Percentiles rank a stretch among this genome's conserved stretches.
Conservation (phyloP, 2,888 invertebrate species). For the Glyphotaelius pellucidus region DNA sequence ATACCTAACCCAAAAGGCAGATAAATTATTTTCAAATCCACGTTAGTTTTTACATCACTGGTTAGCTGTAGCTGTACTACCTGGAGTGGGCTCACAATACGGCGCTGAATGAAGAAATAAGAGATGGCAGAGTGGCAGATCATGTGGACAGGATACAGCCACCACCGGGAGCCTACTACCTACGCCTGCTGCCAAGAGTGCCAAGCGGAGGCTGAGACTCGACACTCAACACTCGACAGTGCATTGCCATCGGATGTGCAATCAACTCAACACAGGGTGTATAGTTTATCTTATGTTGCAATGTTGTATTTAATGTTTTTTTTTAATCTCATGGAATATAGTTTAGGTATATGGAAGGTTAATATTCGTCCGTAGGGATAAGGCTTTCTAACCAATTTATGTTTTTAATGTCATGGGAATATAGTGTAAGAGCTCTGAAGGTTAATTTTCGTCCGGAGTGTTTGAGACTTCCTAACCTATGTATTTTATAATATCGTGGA, state of each 20-base stretch:
- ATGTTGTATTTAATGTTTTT: not conserved
- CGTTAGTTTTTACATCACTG: not conserved
- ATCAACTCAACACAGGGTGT: slow-evolving; percentile 26
- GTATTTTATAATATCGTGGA: too few relatives aligned
- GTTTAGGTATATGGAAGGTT: too few relatives aligned
- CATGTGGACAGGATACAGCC: slow-evolving; percentile 29
- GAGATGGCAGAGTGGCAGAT: slow-evolving; percentile 37
- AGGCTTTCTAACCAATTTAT: too few relatives aligned
- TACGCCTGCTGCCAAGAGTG: not conserved
- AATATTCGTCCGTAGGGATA: too few relatives aligned
- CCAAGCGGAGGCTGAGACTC: not conserved
- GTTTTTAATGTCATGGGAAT: too few relatives aligned
- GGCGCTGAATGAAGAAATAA: slow-evolving; percentile 23
- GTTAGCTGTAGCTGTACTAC: not conserved
- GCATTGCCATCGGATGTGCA: slow-evolving; percentile 30
- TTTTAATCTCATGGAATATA: too few relatives aligned
- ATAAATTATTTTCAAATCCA: not conserved
- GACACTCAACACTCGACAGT: not conserved
- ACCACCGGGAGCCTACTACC: not conserved
- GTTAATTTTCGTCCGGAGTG: too few relatives aligned
- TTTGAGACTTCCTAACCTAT: too few relatives aligned
- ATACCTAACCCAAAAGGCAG: not conserved
- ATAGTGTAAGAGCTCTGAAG: too few relatives aligned
- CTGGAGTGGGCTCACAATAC: slow-evolving; percentile 28
- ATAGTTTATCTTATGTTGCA: not conserved